Evolutionary conservation across 2,888 invertebrate species (phyloP).

Genomic region (Helleia helle): DNA sequence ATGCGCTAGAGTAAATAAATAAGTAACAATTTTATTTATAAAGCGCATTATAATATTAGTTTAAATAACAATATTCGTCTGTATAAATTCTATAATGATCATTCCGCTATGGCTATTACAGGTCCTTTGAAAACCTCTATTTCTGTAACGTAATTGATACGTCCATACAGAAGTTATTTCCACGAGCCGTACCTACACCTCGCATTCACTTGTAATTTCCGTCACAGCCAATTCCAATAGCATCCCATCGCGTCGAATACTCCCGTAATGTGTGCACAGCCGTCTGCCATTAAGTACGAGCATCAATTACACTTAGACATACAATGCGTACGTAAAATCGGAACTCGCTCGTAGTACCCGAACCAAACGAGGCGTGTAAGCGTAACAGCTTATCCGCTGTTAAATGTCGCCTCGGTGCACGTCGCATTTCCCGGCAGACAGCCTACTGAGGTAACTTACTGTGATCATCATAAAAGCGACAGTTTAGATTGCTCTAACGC

Average conservation of each 20-base stretch:
- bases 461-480: too few relatives aligned
- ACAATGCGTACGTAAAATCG: slow-evolving; percentile 25
- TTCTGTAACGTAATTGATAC: slow-evolving; percentile 4
- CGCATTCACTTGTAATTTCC: slow-evolving; percentile 5
- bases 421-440: slow-evolving; percentile 10
- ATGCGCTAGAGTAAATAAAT: too few relatives aligned
- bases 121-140: too few relatives aligned
- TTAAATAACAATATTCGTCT: too few relatives aligned
- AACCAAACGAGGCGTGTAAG: slow-evolving; percentile 45
- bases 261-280: slow-evolving; percentile 1
- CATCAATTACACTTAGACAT: slow-evolving; percentile 13
- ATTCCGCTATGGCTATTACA: too few relatives aligned
- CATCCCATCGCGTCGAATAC: background rate
- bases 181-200: background rate
- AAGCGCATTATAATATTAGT: too few relatives aligned
- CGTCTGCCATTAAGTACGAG: slow-evolving; percentile 12
- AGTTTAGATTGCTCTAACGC: too few relatives aligned
- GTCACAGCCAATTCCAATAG: slow-evolving; percentile 11
- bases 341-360: slow-evolving; percentile 26
- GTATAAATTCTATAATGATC: too few relatives aligned
- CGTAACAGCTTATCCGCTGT: slow-evolving; percentile 37
- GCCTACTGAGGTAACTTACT: too few relatives aligned
- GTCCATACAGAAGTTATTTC: slow-evolving; percentile 7
- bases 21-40: too few relatives aligned
- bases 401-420: slow-evolving; percentile 16